Percentiles rank a stretch among this genome's conserved stretches.
Conservation (phyloP, 2,113 vertebrate genomes). For the Verasper variegatus region DNA sequence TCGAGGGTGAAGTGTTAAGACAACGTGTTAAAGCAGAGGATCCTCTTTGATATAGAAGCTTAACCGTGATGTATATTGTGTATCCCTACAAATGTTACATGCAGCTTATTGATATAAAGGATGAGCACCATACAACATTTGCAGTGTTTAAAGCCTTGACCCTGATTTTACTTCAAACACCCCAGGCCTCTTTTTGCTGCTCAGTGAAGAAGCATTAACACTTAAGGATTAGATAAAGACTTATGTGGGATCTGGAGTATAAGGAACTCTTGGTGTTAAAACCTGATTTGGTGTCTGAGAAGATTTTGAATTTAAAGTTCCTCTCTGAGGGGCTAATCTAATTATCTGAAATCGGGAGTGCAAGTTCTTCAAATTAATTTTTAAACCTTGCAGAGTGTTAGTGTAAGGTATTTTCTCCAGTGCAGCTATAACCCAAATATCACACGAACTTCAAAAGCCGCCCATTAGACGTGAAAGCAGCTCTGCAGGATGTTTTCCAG, state of each 20-base stretch:
- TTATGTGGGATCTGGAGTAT: conserved; percentile 38
- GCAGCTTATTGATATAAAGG: conserved; percentile 7
- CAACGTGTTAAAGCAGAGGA: neutral
- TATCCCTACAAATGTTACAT: neutral
- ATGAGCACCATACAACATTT: conserved; percentile 20
- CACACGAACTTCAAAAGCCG: conserved; percentile 9
- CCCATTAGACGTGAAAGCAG: conserved; percentile 24
- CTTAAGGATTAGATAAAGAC: conserved; percentile 30
- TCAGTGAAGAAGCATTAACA: conserved; percentile 20
- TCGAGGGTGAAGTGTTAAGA: neutral
- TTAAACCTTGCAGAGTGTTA: conserved; percentile 13
- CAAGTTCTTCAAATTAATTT: conserved; percentile 20
- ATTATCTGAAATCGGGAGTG: conserved; percentile 10
- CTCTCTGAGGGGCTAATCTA: conserved; percentile 8
- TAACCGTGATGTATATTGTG: neutral
- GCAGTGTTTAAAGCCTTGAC: conserved; percentile 22
- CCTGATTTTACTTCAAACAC: conserved; percentile 26
- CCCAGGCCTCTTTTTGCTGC: conserved; percentile 17
- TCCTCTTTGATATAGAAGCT: neutral
- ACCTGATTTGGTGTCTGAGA: conserved; percentile 7
- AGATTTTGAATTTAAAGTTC: conserved; percentile 30
- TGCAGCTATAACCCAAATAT: conserved; percentile 9
- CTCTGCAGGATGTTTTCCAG: conserved; percentile 21
- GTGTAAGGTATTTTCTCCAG: neutral
- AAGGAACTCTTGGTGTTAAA: conserved; percentile 19